Evolutionary conservation across 2,888 invertebrate genomes (phyloP), one percentile per base, ranked within the genome.

Genomic region (Melanophora roralis): DNA sequence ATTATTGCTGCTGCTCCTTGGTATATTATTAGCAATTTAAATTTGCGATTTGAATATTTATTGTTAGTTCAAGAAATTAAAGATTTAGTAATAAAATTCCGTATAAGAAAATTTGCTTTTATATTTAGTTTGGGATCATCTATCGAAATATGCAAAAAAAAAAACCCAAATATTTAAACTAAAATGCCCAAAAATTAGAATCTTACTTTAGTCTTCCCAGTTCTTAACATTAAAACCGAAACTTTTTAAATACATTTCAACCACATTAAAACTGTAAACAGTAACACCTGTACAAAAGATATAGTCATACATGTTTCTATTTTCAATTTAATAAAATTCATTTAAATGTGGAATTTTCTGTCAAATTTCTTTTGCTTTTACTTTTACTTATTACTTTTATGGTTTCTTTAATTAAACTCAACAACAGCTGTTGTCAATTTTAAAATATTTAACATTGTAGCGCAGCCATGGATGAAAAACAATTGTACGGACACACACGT

Each of bases 331-430:
- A 45, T 45, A 19, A 36, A 32, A 38, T 51, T 69, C 19, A 69
- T 60, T 69, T 60, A 59, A 60, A 69, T 40, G 59, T 49, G 49
- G 51, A 38, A 69, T 60, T 59, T 51, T 49, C 36, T 49, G 59
- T 51, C 49, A 69, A 69, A 32, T 69, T 59, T 69, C 69, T 59
- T 51, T n/a, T 55, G n/a, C n/a, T n/a, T n/a, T n/a, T n/a, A n/a
- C n/a, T n/a, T n/a, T n/a, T n/a, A n/a, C n/a, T n/a, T 55, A 68
- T 68, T 68, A 68, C 55, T 68, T 68, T 68, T 68, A 68, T 57
- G 68, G 68, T 45, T 68, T 68, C 68, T 55, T 68, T 68, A 68
- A 68, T 68, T 68, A 68, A 68, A 68, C 47, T 59, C 59, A 69
- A 57, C 57, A 69, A 51, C 69, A 69, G 69, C 59, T 69, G 69